phyloP scores from a whole-genome alignment of 1,140 invertebrate species.

The Drosophila hydei region DNA sequence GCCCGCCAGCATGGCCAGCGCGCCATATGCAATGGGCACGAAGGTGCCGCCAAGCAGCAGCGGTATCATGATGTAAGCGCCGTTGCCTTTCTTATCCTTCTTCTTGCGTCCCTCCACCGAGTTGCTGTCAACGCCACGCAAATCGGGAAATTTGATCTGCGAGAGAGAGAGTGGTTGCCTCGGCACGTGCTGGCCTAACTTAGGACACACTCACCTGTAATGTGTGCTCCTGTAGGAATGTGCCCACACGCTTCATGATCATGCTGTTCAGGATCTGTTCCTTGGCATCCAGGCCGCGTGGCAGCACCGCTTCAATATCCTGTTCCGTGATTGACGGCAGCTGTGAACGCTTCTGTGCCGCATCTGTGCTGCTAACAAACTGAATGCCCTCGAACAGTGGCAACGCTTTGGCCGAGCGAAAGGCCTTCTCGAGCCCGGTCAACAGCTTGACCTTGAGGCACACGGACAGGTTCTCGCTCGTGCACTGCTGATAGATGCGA shows the following conservation, averaged over 20 bases:
- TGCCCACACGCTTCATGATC: conserved; percentile 89
- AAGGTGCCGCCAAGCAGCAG: conserved; percentile 91
- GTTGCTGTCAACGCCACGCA: conserved; percentile 47
- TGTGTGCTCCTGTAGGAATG: conserved; percentile 90
- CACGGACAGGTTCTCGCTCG: conserved; percentile 87
- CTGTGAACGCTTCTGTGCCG: conserved; percentile 54
- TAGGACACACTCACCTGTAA: conserved; percentile 86
- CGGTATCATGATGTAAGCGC: conserved; percentile 90
- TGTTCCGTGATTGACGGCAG: conserved; percentile 83
- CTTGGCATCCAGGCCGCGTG: conserved; percentile 88
- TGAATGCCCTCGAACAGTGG: conserved; percentile 89
- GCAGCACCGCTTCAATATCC: conserved; percentile 88
- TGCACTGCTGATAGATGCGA: conserved; percentile 90
- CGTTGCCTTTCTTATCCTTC: conserved; percentile 88
- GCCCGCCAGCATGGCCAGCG: conserved; percentile 90
- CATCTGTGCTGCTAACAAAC: conserved; percentile 85
- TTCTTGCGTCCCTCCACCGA: conserved; percentile 75
- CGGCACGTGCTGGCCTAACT: neutral
- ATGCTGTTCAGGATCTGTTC: conserved; percentile 89
- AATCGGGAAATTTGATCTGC: conserved; percentile 72
- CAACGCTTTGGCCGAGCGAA: conserved; percentile 86
- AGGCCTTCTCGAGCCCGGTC: conserved; percentile 88
- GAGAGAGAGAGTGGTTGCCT: neutral
- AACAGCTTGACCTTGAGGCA: conserved; percentile 91
- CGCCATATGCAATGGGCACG: conserved; percentile 91